phyloP scores from a whole-genome alignment of 2,797 vertebrate species.

The Euthynnus affinis region DNA sequence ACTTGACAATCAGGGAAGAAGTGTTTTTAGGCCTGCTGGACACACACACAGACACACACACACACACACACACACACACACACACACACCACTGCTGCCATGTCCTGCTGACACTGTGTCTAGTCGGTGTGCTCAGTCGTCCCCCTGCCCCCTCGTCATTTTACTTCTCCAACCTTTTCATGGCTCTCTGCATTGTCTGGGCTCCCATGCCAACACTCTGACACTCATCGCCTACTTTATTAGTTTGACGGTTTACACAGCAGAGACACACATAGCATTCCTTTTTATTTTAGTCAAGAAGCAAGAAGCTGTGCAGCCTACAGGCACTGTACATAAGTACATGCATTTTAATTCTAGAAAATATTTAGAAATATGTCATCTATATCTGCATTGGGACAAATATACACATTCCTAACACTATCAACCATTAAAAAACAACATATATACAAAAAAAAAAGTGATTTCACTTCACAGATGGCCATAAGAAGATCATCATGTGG shows the following conservation, averaged over 20 bases:
- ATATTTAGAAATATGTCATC: neutral
- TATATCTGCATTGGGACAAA: neutral
- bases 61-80: conserved; percentile 13
- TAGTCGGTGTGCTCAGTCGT: conserved; percentile 33
- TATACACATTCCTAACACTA: too few relatives aligned
- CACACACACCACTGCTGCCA: conserved; percentile 7
- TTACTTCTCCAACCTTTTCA: conserved; percentile 9
- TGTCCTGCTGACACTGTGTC: conserved; percentile 67
- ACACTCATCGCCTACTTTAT: neutral
- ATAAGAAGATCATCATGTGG: too few relatives aligned
- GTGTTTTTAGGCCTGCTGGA: conserved; percentile 48
- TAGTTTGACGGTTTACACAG: too few relatives aligned
- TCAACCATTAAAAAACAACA: too few relatives aligned
- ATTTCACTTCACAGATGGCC: too few relatives aligned
- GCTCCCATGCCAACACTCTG: neutral
- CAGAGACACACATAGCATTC: neutral
- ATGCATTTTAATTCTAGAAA: neutral
- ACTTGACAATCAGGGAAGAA: conserved; percentile 66
- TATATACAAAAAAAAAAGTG: too few relatives aligned
- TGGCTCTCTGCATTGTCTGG: conserved; percentile 6
- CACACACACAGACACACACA: conserved; percentile 26
- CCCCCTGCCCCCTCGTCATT: neutral
- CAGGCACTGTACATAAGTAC: neutral
- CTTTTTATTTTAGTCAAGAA: neutral
- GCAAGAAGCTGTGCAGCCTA: neutral